Conservation (phyloP, 2,888 invertebrate genomes). For the Elegia similella region DNA sequence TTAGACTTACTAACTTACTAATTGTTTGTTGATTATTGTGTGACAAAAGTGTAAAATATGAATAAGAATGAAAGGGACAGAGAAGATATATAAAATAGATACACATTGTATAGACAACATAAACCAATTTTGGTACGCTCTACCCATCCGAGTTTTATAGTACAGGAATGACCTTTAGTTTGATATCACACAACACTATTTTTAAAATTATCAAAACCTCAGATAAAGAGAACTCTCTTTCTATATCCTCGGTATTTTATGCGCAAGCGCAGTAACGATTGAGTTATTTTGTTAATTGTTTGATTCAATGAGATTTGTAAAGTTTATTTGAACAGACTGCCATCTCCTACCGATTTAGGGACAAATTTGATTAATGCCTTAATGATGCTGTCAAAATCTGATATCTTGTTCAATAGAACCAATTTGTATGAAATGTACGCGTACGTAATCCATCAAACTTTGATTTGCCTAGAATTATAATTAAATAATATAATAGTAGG, state of each 20-base stretch:
- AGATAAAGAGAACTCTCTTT: neutral
- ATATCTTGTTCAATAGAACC: conserved; percentile 30
- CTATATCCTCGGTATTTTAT: neutral
- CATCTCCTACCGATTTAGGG: conserved; percentile 29
- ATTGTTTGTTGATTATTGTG: too few relatives aligned
- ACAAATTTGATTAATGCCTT: conserved; percentile 36
- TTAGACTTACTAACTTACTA: too few relatives aligned
- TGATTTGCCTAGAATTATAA: conserved; percentile 13
- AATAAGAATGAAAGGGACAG: too few relatives aligned
- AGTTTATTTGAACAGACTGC: conserved; percentile 6
- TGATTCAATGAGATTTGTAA: conserved; percentile 28
- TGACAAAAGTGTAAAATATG: too few relatives aligned
- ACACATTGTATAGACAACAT: too few relatives aligned
- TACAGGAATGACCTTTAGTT: too few relatives aligned
- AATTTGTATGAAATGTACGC: conserved; percentile 24
- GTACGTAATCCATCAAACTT: conserved; percentile 12
- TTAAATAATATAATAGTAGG: conserved; percentile 14
- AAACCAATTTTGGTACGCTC: too few relatives aligned
- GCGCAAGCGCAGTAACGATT: conserved; percentile 33
- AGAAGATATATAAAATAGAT: too few relatives aligned
- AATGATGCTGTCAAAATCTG: conserved; percentile 31
- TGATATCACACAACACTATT: too few relatives aligned
- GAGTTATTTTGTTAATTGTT: conserved; percentile 22
- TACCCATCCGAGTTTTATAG: too few relatives aligned
- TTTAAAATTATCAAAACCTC: too few relatives aligned